Base-by-base conservation (phyloP, 2,113 vertebrate genomes). In the Scatophagus argus region DNA sequence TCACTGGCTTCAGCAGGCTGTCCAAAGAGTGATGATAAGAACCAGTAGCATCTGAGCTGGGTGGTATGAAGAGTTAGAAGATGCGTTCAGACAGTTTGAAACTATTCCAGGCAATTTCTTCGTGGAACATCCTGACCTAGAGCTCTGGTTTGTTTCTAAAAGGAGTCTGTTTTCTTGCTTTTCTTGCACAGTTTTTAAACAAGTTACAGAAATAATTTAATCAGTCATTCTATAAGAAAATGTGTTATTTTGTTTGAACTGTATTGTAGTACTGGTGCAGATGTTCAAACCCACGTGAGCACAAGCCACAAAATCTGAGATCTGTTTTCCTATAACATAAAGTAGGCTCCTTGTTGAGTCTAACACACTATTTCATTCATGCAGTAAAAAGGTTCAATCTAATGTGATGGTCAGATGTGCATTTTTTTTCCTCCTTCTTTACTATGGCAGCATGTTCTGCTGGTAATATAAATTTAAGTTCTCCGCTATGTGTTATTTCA, bases 11-110 rank as follows among this genome's bases (percentile, higher is more conserved):
- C 21, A 32, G 67, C 17, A 69, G 12, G n/a, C 8, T 25, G 41
- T 84, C 62, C n/a, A 62, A 72, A 38, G 72, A 84, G 32, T 51
- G 39, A 68, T 79, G 80, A 88, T 83, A 64, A 60, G 52, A 87
- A 80, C 60, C 80, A 88, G 78, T 69, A 68, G 71, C 60, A 52
- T 66, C 49, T 39, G 10, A 4, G 14, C 8, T 66, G 46, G 65
- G 55, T 68, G 49, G 31, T 47, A 51, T 58, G 66, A 63, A 68
- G 32, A 68, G 58, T 36, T 5, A 44, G 1, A 29, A 64, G 52
- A 75, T 56, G 63, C 11, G 5, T 23, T 72, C 39, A 32, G 29
- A 81, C 2, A 59, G 25, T 64, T 60, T 79, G 59, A 79, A 51
- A 14, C 16, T 69, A 52, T 52, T 73, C 56, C 75, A 74, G 44